Percentiles rank a stretch among this genome's conserved stretches.
Conservation (phyloP, 2,888 invertebrate species). For the Drosophila engyochracea region DNA sequence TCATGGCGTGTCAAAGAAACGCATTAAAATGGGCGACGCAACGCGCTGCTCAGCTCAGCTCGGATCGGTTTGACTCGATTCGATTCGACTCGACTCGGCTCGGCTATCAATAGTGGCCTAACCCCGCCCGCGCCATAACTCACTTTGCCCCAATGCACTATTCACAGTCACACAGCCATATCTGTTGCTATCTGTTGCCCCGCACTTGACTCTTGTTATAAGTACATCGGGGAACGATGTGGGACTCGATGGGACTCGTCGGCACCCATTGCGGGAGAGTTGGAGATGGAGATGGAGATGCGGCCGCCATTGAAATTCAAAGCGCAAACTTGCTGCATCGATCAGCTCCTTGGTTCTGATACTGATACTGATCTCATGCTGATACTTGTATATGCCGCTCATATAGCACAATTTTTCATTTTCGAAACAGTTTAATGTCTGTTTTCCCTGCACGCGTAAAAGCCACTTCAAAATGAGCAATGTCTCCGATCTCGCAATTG, state of each 20-base stretch:
- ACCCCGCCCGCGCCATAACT: constrained; percentile 6
- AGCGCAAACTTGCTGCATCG: constrained; percentile 81
- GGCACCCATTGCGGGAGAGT: constrained; percentile 62
- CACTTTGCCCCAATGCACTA: constrained; percentile 4
- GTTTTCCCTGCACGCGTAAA: constrained; percentile 30
- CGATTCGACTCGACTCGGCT: not conserved
- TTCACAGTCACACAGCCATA: constrained; percentile 6
- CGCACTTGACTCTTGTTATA: constrained; percentile 76
- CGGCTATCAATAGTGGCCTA: constrained; percentile 15
- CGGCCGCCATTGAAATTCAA: constrained; percentile 82
- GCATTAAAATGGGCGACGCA: constrained; percentile 80
- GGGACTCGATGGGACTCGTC: constrained; percentile 54
- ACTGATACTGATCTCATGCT: not conserved
- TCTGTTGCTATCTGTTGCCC: constrained; percentile 28
- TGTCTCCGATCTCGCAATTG: constrained; percentile 68
- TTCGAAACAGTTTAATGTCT: constrained; percentile 61
- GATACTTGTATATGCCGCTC: constrained; percentile 63
- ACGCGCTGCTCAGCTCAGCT: constrained; percentile 5
- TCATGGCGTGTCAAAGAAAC: constrained; percentile 77
- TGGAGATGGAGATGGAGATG: constrained; percentile 13
- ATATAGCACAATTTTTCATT: constrained; percentile 68
- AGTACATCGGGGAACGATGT: constrained; percentile 70
- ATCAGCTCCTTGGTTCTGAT: constrained; percentile 60
- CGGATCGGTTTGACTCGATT: not conserved
- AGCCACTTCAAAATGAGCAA: constrained; percentile 70